Conservation (phyloP, 1,140 invertebrate genomes). For the Drosophila biarmipes region DNA sequence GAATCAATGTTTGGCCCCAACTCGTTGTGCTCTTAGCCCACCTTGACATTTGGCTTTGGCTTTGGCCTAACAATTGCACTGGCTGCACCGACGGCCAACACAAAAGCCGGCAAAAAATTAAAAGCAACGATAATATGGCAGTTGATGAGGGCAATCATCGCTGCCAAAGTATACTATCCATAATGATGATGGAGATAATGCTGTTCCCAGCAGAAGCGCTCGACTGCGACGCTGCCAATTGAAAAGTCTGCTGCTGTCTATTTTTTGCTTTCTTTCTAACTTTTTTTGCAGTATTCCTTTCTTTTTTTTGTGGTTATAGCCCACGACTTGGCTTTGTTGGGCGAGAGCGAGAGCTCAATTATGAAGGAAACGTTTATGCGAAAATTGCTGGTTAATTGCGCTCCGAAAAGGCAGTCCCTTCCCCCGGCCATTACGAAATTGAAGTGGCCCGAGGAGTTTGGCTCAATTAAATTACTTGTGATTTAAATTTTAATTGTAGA, state of each 20-base stretch:
- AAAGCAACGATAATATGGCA: slow-evolving; percentile 71
- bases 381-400: slow-evolving; percentile 81
- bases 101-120: slow-evolving; percentile 56
- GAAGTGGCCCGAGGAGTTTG: slow-evolving; percentile 60
- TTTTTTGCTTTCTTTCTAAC: slow-evolving; percentile 21
- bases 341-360: slow-evolving; percentile 48
- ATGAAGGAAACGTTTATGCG: slow-evolving; percentile 78
- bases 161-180: not conserved
- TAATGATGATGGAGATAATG: slow-evolving; percentile 66
- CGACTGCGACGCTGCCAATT: slow-evolving; percentile 66
- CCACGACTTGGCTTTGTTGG: slow-evolving; percentile 53
- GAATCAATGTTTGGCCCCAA: slow-evolving; percentile 3
- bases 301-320: slow-evolving; percentile 51
- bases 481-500: slow-evolving; percentile 83
- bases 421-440: slow-evolving; percentile 36
- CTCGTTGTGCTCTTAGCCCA: slow-evolving; percentile 11
- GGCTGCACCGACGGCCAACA: slow-evolving; percentile 45
- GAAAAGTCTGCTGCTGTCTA: slow-evolving; percentile 60
- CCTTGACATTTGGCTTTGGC: slow-evolving; percentile 55
- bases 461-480: slow-evolving; percentile 82
- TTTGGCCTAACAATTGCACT: slow-evolving; percentile 67
- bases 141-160: slow-evolving; percentile 73
- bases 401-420: slow-evolving; percentile 33
- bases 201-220: slow-evolving; percentile 35
- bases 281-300: not conserved